These are phyloP conservation scores for Scaptomyza flava DNA, from an alignment of 2,888 invertebrate species.

Conservation along the genomic window DNA sequence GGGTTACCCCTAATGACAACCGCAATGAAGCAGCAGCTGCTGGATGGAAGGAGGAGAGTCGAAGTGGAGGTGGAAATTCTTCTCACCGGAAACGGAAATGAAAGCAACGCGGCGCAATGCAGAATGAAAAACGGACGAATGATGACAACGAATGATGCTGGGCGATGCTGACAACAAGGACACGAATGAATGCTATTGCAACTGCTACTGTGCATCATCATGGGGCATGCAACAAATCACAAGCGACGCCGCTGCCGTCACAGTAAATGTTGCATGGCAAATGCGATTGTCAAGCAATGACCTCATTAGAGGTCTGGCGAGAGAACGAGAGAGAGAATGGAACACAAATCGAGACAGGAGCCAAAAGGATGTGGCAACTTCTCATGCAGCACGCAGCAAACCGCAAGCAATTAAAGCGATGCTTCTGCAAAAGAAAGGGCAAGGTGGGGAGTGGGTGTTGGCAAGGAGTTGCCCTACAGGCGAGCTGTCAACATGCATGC, in stretches of 20 bases:
- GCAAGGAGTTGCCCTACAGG: conserved; percentile 38
- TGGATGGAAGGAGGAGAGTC: conserved; percentile 3
- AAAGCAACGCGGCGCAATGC: conserved; percentile 66
- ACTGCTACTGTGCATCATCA: conserved; percentile 12
- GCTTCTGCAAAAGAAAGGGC: background rate
- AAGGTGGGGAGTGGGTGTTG: background rate
- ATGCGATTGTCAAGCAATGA: conserved; percentile 83
- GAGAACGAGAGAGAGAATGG: background rate
- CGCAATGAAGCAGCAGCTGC: conserved; percentile 50
- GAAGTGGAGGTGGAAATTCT: background rate
- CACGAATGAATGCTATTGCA: conserved; percentile 18
- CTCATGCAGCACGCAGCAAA: conserved; percentile 10
- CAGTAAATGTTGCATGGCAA: conserved; percentile 72
- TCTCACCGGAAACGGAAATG: conserved; percentile 68
- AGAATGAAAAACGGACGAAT: conserved; percentile 57
- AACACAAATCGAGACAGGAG: background rate
- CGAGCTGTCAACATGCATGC: conserved; percentile 68
- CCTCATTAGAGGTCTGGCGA: conserved; percentile 74
- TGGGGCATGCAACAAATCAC: conserved; percentile 64
- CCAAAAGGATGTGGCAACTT: conserved; percentile 38
- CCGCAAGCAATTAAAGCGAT: conserved; percentile 50
- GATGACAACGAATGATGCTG: conserved; percentile 48
- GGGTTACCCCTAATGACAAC: conserved; percentile 66
- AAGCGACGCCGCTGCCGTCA: conserved; percentile 37
- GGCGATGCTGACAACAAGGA: conserved; percentile 26